Evolutionary conservation across 2,888 invertebrate species (phyloP).

Genomic region (Trissoscelio sp.): DNA sequence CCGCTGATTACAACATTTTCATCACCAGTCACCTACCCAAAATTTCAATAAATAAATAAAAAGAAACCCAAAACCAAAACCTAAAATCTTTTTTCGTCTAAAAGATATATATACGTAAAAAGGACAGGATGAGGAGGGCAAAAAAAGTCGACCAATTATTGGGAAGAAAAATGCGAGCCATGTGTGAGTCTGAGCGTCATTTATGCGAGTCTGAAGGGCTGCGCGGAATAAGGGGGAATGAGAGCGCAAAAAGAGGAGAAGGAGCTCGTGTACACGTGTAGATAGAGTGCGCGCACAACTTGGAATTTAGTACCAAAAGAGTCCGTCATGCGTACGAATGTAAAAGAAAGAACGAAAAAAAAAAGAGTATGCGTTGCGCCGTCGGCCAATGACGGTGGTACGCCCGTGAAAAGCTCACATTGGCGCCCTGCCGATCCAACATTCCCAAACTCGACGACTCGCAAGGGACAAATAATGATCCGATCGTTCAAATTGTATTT

Average conservation of each 20-base stretch:
- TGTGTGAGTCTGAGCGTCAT: conserved; percentile 29
- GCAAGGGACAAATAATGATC: conserved; percentile 48
- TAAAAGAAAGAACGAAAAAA: conserved; percentile 36
- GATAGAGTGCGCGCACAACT: conserved; percentile 26
- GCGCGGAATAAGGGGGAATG: conserved; percentile 13
- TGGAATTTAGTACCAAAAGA: conserved; percentile 60
- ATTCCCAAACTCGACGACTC: conserved; percentile 33
- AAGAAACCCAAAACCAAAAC: background rate
- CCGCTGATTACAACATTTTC: background rate
- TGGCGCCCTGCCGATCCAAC: conserved; percentile 58
- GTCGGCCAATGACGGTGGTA: conserved; percentile 21
- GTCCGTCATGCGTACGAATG: conserved; percentile 55
- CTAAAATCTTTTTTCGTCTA: background rate
- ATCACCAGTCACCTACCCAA: background rate
- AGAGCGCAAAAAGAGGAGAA: conserved; percentile 35
- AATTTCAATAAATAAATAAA: no score
- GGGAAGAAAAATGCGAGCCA: conserved; percentile 52
- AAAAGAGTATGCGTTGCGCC: conserved; percentile 29
- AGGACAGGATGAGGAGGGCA: background rate
- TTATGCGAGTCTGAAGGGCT: conserved; percentile 36
- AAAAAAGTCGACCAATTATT: conserved; percentile 33
- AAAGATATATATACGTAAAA: no score
- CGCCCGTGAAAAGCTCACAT: conserved; percentile 51
- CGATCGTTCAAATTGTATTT: conserved; percentile 35
- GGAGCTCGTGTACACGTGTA: conserved; percentile 31